Base-by-base conservation (phyloP, 2,113 vertebrate species). In the Isichthys henryi region DNA sequence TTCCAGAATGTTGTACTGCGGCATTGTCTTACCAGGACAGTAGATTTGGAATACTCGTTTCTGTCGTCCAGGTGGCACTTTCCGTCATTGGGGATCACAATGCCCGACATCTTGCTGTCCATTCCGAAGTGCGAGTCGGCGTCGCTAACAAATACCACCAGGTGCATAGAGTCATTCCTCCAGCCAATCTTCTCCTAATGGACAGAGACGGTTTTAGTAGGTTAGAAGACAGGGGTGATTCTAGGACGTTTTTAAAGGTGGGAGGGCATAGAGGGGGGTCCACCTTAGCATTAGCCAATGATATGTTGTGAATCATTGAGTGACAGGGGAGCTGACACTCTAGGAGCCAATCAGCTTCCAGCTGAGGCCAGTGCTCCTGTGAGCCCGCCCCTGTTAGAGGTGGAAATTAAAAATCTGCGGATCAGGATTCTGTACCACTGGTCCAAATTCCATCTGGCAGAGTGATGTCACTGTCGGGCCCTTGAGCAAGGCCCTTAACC, bases 31-130 rank as follows among this genome's bases (percentile, higher is more conserved):
- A 99, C 99, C 97, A 97, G 94, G 89, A 96, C 23, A 7, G 96
- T 96, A 91, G 98, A 97, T 97, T 97, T 99, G 92, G 96, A 95
- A 90, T 99, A 99, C 91, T 98, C 97, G 70, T 99, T 99, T 91
- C 97, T 97, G 92, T 89, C 94, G 91, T 99, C 97, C 95, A 99
- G 94, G 92, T 99, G 98, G 92, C 99, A 99, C 91, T 97, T 95
- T 0, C 98, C 97, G 5, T 99, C 99, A 0, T 99, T 99, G 89
- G 99, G 99, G 92, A 97, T 96, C 90, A 99, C 99, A 0, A 99
- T 99, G 88, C 99, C 99, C 3, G 98, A 97, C 94, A 99, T 94
- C 93, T 97, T 99, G 92, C 99, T 99, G 94, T 99, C 99, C 98
- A 99, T 99, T 89, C 98, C 98, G 90, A 99, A 97, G 93, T 99